These are phyloP conservation scores for Cyprinodon variegatus DNA, from an alignment of 2,113 vertebrate genomes.

Conservation along the genomic window DNA sequence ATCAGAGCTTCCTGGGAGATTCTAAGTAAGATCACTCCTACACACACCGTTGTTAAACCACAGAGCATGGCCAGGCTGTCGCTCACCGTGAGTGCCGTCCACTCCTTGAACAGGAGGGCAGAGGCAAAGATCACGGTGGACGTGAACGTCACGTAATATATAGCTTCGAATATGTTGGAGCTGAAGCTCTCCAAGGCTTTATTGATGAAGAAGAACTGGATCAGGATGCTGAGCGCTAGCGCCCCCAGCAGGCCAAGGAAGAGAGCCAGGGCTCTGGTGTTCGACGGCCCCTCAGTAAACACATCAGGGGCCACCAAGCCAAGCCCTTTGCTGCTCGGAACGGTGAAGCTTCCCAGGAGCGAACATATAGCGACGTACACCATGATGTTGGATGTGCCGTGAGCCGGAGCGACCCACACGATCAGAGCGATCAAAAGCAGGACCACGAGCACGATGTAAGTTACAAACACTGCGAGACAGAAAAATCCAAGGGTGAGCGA, in stretches of 20 bases:
- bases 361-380: constrained; percentile 96
- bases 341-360: constrained; percentile 93
- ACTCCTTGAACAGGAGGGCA: constrained; percentile 93
- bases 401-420: constrained; percentile 88
- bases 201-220: constrained; percentile 96
- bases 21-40: constrained; percentile 90
- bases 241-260: constrained; percentile 87
- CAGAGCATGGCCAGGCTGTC: constrained; percentile 91
- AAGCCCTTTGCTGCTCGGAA: constrained; percentile 95
- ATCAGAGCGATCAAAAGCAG: constrained; percentile 89
- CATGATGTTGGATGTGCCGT: constrained; percentile 92
- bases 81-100: constrained; percentile 85
- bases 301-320: constrained; percentile 89
- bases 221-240: constrained; percentile 88
- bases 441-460: constrained; percentile 86
- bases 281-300: constrained; percentile 80
- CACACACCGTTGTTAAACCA: constrained; percentile 87
- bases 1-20: constrained; percentile 90
- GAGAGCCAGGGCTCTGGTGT: constrained; percentile 82
- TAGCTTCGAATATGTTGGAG: constrained; percentile 91
- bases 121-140: constrained; percentile 89
- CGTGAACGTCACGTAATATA: constrained; percentile 96
- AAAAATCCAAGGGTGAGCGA: constrained; percentile 9
- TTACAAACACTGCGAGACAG: constrained; percentile 86
- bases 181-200: constrained; percentile 92